A percentile compares a stretch with the other conserved stretches of the same genome.
Conservation (phyloP, 2,888 invertebrate genomes). For the Hoplodrina ambigua region DNA sequence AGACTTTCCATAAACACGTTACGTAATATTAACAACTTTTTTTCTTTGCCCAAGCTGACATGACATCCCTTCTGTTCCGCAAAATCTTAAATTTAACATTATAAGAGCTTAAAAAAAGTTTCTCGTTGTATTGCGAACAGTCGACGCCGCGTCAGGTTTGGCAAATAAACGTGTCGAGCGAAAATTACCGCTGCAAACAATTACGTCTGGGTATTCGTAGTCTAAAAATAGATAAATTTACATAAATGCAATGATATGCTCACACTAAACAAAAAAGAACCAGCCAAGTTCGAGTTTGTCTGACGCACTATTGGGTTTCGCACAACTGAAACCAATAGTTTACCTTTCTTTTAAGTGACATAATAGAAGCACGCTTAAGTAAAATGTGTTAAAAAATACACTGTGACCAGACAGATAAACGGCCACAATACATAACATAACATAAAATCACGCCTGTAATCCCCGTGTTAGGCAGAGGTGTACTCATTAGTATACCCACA, state of each 20-base stretch:
- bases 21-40: slow-evolving; percentile 5
- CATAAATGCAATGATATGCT: slow-evolving; percentile 17
- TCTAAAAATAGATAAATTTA: slow-evolving; percentile 19
- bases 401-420: no score
- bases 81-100: slow-evolving; percentile 26
- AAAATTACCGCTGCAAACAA: slow-evolving; percentile 24
- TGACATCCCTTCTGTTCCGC: slow-evolving; percentile 22
- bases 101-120: slow-evolving; percentile 10
- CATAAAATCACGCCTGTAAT: no score
- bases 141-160: slow-evolving; percentile 2
- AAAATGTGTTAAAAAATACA: no score
- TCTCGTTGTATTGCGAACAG: slow-evolving; percentile 5
- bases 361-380: background rate
- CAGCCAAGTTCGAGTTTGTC: background rate
- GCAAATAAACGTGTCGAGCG: slow-evolving; percentile 19
- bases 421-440: no score
- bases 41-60: slow-evolving; percentile 16
- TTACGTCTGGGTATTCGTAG: slow-evolving; percentile 11
- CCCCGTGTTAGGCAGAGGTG: no score
- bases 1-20: slow-evolving; percentile 21
- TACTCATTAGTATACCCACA: no score
- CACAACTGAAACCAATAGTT: background rate
- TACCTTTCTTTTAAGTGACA: background rate
- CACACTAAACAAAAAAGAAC: background rate
- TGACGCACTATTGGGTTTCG: background rate